Evolutionary conservation across 2,113 vertebrate genomes (phyloP), one percentile per base, ranked within the genome.

Genomic region (Rhadina sibilatrix): DNA sequence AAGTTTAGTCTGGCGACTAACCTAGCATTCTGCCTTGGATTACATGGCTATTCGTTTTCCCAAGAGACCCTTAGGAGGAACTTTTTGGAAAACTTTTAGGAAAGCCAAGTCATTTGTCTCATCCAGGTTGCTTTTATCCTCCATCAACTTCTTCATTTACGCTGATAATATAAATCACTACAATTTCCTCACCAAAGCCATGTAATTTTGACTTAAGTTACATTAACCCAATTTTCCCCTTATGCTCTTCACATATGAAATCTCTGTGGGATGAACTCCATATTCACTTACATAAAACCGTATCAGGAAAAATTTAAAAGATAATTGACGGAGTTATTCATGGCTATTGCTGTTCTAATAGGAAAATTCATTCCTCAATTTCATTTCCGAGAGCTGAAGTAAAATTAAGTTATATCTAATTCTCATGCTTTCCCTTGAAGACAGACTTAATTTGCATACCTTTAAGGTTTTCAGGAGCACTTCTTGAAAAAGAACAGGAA

Each of bases 391-490:
- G 50, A 90, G 63, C 57, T 72, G 59, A 94, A 87, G 66, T 69
- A 84, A 96, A 93, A 96, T 91, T 91, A 89, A 93, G 75, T 91
- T 94, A 33, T 77, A 91, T 61, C 59, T 87, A 90, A 86, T 91
- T 86, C 87, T 93, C 49, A 65, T 1, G 52, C 71, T 88, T 64
- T 56, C 49, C 69, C 92, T 91, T 96, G 82, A 91, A 91, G 85
- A 93, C 21, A 74, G 87, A 40, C 30, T 83, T 90, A 50, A 96
- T 91, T 91, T 94, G 85, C 94, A 96, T 92, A 89, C 66, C 78
- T 93, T 92, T 47, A 96, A 93, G 85, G 65, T 88, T 92, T 94
- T 83, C 90, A 91, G 68, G 31, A 93, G 44, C 42, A 83, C 54
- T 94, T 66, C 50, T 53, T 91, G 56, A 76, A 76, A 66, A 61